These are phyloP conservation scores for Propithecus deckenii DNA, from an alignment of 2,797 vertebrate genomes.

Conservation along the genomic window DNA sequence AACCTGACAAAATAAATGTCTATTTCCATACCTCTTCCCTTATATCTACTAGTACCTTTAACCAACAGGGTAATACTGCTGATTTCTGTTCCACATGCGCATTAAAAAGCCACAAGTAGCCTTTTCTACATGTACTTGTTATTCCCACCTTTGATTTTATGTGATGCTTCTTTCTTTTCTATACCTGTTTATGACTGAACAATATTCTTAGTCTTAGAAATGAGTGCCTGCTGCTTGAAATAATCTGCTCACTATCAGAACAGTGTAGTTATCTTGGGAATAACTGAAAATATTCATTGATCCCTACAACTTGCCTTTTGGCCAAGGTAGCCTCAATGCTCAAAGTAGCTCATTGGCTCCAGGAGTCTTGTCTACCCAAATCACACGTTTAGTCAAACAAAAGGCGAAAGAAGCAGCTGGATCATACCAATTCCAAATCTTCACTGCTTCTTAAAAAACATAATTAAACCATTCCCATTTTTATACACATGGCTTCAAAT, in stretches of 20 bases:
- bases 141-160: background rate
- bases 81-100: background rate
- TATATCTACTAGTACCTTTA: background rate
- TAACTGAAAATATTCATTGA: background rate
- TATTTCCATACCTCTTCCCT: background rate
- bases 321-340: background rate
- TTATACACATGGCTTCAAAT: slow-evolving; percentile 1
- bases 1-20: background rate
- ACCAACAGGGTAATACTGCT: background rate
- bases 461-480: background rate
- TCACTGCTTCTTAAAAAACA: background rate
- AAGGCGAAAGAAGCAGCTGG: background rate
- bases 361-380: background rate
- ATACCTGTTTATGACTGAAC: background rate
- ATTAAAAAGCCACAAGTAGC: background rate
- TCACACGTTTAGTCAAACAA: background rate
- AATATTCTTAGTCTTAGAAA: background rate
- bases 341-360: background rate
- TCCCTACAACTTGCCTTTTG: background rate
- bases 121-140: background rate
- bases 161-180: background rate
- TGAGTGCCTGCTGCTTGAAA: background rate
- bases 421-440: background rate
- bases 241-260: background rate
- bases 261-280: background rate